Evolutionary conservation across 2,888 invertebrate genomes (phyloP).

Genomic region (Lapara coniferarum): DNA sequence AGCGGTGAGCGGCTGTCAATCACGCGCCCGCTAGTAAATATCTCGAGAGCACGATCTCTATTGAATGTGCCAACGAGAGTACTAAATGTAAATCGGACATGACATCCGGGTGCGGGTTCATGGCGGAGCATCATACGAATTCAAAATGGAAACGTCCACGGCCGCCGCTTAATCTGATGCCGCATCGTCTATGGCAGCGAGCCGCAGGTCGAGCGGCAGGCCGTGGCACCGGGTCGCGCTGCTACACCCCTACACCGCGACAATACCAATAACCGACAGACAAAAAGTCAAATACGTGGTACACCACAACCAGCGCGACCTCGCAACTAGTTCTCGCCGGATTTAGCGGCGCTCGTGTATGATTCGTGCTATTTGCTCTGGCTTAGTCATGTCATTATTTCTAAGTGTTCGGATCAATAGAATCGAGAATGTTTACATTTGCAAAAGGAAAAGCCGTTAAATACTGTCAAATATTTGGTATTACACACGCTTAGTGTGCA

Average conservation of each 20-base stretch:
- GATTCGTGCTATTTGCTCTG: conserved; percentile 11
- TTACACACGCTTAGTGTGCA: conserved; percentile 25
- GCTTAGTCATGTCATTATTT: conserved; percentile 3
- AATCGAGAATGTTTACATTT: conserved; percentile 32
- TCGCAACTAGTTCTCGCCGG: conserved; percentile 48
- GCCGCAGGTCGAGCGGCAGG: conserved; percentile 57
- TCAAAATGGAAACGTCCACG: conserved; percentile 75
- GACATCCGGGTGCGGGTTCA: conserved; percentile 80
- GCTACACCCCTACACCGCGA: conserved; percentile 75
- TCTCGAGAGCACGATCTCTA: conserved; percentile 58
- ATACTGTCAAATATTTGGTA: conserved; percentile 47
- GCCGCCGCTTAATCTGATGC: conserved; percentile 72
- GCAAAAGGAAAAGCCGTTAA: conserved; percentile 46
- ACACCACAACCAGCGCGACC: conserved; percentile 41
- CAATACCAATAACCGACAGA: conserved; percentile 58
- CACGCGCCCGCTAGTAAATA: conserved; percentile 56
- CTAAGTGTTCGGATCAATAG: conserved; percentile 2
- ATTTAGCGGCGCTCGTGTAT: conserved; percentile 44
- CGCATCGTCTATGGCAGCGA: conserved; percentile 73
- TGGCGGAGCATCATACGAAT: conserved; percentile 64
- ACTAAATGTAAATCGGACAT: conserved; percentile 72
- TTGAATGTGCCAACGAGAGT: conserved; percentile 62
- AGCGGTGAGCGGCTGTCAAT: conserved; percentile 47
- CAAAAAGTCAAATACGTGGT: conserved; percentile 55
- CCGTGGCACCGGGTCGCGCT: conserved; percentile 64